Conservation (phyloP, 2,797 vertebrate species). For the Babyrousa celebensis region DNA sequence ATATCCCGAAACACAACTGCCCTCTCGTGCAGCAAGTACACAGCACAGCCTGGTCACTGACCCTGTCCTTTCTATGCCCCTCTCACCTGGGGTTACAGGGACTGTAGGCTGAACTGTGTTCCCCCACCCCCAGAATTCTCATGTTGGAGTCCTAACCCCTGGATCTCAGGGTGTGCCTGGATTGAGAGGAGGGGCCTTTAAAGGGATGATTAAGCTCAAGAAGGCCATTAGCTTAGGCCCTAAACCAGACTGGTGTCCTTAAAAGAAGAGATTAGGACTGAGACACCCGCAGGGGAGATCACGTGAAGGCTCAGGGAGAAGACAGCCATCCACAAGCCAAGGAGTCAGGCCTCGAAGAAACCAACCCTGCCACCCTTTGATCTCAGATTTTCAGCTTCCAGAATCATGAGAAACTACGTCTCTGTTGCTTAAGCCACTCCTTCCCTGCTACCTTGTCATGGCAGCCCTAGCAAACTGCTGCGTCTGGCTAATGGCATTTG, state of each 20-base stretch:
- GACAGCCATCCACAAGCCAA: not conserved
- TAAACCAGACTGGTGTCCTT: not conserved
- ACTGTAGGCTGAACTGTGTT: not conserved
- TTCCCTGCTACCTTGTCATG: accelerated
- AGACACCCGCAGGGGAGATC: too few species aligned
- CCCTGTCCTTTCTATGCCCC: accelerated
- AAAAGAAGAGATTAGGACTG: not conserved
- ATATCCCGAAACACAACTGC: not conserved
- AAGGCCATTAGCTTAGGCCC: not conserved
- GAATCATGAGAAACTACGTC: not conserved
- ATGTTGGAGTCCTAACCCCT: not conserved
- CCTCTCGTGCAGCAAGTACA: not conserved
- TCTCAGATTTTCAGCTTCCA: not conserved
- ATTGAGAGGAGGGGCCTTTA: not conserved
- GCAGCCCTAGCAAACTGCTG: not conserved
- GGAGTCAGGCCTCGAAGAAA: not conserved
- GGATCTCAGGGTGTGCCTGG: not conserved
- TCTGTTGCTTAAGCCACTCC: not conserved
- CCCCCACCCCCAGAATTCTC: not conserved
- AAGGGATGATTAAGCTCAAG: not conserved
- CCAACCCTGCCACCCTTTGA: not conserved
- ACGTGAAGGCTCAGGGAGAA: not conserved
- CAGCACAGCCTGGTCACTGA: accelerated
- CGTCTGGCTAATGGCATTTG: too few species aligned
- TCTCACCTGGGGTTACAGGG: too few species aligned